These are phyloP conservation scores for Monarcha castaneiventris DNA, from an alignment of 2,113 vertebrate genomes.

Conservation along the genomic window DNA sequence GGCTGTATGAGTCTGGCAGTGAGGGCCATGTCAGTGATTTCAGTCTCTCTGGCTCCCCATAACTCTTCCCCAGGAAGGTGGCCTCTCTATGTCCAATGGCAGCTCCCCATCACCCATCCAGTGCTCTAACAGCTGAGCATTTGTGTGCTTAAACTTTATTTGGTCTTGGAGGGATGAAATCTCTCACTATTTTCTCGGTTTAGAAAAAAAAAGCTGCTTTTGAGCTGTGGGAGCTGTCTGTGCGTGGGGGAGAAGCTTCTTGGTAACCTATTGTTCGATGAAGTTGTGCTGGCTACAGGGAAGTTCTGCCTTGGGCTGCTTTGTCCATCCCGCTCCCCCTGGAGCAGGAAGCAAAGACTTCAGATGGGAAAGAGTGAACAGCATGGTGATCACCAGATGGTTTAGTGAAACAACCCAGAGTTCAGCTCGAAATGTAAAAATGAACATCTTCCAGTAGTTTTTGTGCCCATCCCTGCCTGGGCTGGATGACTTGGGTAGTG, in stretches of 20 bases:
- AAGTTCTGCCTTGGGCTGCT: not conserved
- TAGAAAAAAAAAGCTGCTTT: not conserved
- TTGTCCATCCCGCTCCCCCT: accelerated
- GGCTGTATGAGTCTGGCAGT: not conserved
- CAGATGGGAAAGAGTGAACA: not conserved
- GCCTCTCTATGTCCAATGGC: accelerated
- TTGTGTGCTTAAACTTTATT: not conserved
- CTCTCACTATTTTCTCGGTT: not conserved
- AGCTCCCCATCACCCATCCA: not conserved
- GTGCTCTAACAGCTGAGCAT: not conserved
- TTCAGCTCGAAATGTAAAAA: not conserved
- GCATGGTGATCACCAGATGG: not conserved
- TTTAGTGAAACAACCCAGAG: not conserved
- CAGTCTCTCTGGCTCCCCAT: not conserved
- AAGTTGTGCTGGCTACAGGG: not conserved
- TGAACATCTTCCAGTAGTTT: accelerated
- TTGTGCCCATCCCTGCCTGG: not conserved
- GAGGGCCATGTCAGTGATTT: not conserved
- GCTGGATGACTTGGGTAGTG: accelerated
- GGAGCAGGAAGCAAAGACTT: not conserved
- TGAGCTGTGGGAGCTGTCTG: not conserved
- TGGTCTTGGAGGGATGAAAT: not conserved
- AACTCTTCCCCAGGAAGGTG: not conserved
- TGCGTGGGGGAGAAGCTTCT: not conserved
- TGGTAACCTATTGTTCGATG: accelerated